These are phyloP conservation scores for Crossoptilon crossoptilon DNA, from an alignment of 2,797 vertebrate species.

Conservation along the genomic window DNA sequence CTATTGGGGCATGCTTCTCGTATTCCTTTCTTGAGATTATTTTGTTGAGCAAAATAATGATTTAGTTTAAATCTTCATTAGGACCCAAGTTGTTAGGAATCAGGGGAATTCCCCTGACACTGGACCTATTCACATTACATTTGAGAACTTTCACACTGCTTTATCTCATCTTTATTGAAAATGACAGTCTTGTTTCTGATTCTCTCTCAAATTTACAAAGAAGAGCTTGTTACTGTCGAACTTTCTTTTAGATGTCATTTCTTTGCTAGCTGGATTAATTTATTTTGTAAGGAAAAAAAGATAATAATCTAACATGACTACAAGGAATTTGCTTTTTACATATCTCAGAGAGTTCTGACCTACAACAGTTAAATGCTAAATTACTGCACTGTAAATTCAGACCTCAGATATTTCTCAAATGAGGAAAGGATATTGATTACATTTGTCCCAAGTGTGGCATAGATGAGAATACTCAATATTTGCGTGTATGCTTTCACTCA, in stretches of 20 bases:
- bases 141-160: neutral
- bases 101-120: neutral
- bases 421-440: neutral
- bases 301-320: neutral
- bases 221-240: neutral
- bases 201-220: neutral
- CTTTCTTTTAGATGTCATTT: neutral
- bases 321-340: neutral
- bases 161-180: conserved; percentile 22
- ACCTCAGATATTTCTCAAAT: neutral
- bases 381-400: neutral
- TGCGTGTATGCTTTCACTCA: neutral
- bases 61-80: neutral
- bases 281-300: neutral
- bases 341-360: neutral
- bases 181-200: neutral
- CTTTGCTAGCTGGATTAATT: neutral
- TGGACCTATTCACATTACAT: neutral
- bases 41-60: neutral
- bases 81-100: neutral
- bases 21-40: neutral
- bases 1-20: neutral
- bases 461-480: neutral
- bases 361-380: neutral
- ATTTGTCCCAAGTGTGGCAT: neutral